These are phyloP conservation scores for Drosophila auraria DNA, from an alignment of 1,140 invertebrate genomes.

Conservation along the genomic window DNA sequence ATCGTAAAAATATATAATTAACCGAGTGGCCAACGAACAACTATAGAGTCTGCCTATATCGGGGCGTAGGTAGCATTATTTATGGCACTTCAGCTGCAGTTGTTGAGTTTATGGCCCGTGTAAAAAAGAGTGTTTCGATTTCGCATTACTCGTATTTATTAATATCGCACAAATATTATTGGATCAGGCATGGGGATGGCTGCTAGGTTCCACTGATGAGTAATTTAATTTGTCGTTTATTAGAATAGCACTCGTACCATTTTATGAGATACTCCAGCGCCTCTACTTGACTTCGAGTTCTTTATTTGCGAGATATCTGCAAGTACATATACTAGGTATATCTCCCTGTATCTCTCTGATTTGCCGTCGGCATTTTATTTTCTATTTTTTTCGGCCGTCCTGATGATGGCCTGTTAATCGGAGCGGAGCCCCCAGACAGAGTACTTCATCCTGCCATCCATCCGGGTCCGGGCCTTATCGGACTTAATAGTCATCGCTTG, in stretches of 20 bases:
- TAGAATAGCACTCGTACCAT: constrained; percentile 78
- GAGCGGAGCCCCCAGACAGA: constrained; percentile 20
- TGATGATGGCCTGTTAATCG: constrained; percentile 15
- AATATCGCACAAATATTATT: constrained; percentile 50
- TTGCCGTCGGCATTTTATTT: constrained; percentile 8
- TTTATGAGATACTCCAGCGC: constrained; percentile 82
- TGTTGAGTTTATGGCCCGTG: constrained; percentile 62
- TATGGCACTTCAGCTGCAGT: constrained; percentile 74
- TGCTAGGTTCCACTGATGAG: constrained; percentile 52
- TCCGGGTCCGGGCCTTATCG: constrained; percentile 43
- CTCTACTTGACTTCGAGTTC: constrained; percentile 81
- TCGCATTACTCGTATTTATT: constrained; percentile 47
- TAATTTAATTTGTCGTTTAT: constrained; percentile 84
- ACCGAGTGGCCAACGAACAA: neutral
- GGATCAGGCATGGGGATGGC: constrained; percentile 17
- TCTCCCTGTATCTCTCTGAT: constrained; percentile 19
- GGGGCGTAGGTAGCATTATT: constrained; percentile 48
- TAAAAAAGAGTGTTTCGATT: constrained; percentile 51
- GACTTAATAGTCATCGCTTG: constrained; percentile 9
- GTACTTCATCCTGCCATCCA: constrained; percentile 5
- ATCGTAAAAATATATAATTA: constrained; percentile 52
- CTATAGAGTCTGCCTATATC: neutral
- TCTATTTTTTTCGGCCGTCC: neutral
- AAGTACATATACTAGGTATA: constrained; percentile 3
- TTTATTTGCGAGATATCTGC: constrained; percentile 61